Evolutionary conservation across 2,113 vertebrate species (phyloP).

Genomic region (Amblyopsis rosae): DNA sequence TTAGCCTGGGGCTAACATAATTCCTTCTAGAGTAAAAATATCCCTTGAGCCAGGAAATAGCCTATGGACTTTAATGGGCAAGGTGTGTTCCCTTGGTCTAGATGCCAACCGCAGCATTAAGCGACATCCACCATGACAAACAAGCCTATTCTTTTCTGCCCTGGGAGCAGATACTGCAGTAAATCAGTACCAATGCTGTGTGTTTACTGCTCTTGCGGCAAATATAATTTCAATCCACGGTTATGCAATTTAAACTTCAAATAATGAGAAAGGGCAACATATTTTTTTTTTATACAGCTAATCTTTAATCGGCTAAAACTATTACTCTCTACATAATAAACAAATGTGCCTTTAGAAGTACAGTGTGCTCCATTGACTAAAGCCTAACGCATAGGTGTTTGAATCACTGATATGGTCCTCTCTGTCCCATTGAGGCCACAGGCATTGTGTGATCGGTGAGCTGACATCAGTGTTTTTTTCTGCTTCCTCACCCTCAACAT

Average conservation of each 20-base stretch:
- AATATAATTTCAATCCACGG: conserved; percentile 1
- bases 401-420: conserved; percentile 9
- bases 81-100: neutral
- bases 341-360: too few relatives aligned
- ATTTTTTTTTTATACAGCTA: neutral
- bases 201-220: conserved; percentile 10
- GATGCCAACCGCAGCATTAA: conserved; percentile 16
- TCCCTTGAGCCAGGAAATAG: too few relatives aligned
- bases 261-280: neutral
- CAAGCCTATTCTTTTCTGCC: neutral
- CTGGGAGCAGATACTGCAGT: conserved; percentile 14
- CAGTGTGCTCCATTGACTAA: too few relatives aligned
- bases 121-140: conserved; percentile 18
- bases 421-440: conserved; percentile 23
- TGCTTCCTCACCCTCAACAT: conserved; percentile 52
- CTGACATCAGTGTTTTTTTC: conserved; percentile 64
- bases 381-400: too few relatives aligned
- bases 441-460: conserved; percentile 56
- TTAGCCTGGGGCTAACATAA: too few relatives aligned
- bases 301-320: too few relatives aligned
- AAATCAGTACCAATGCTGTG: neutral
- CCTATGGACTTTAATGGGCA: neutral
- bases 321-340: too few relatives aligned
- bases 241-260: conserved; percentile 10
- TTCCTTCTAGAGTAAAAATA: too few relatives aligned